Conservation (phyloP, 2,888 invertebrate genomes). For the Ephialtes manifestator region DNA sequence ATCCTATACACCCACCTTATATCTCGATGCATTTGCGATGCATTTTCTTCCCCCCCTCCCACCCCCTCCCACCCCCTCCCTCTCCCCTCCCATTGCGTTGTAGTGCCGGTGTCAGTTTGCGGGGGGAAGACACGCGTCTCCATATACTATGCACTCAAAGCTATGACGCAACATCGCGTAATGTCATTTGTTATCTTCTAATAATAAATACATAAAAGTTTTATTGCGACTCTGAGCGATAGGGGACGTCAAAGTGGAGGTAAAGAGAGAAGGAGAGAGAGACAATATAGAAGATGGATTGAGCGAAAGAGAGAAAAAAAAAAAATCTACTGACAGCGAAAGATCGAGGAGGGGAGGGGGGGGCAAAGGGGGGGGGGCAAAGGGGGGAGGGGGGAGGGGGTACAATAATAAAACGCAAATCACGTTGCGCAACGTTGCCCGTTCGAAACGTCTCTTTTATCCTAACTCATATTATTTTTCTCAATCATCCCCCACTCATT, state of each 20-base stretch:
- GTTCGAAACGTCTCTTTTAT: slow-evolving; percentile 79
- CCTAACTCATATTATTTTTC: slow-evolving; percentile 42
- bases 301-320: slow-evolving; percentile 36
- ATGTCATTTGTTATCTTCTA: slow-evolving; percentile 81
- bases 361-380: slow-evolving; percentile 21
- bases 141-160: slow-evolving; percentile 47
- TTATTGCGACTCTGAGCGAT: slow-evolving; percentile 76
- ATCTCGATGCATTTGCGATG: slow-evolving; percentile 34
- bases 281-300: slow-evolving; percentile 60
- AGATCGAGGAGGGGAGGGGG: slow-evolving; percentile 52
- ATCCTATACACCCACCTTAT: slow-evolving; percentile 53
- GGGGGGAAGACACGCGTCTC: slow-evolving; percentile 32
- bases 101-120: slow-evolving; percentile 19
- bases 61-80: slow-evolving; percentile 67
- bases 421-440: slow-evolving; percentile 82
- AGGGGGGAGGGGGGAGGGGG: slow-evolving; percentile 57
- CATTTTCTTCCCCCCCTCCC: slow-evolving; percentile 67
- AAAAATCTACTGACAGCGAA: slow-evolving; percentile 39
- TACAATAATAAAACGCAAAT: slow-evolving; percentile 84
- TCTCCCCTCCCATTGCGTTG: slow-evolving; percentile 49
- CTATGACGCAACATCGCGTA: slow-evolving; percentile 73
- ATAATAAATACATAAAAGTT: slow-evolving; percentile 82
- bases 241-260: slow-evolving; percentile 41
- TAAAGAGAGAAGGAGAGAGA: slow-evolving; percentile 47
- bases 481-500: not conserved